Evolutionary conservation across 1,140 invertebrate genomes (phyloP).

Genomic region (Listronotus oregonensis): DNA sequence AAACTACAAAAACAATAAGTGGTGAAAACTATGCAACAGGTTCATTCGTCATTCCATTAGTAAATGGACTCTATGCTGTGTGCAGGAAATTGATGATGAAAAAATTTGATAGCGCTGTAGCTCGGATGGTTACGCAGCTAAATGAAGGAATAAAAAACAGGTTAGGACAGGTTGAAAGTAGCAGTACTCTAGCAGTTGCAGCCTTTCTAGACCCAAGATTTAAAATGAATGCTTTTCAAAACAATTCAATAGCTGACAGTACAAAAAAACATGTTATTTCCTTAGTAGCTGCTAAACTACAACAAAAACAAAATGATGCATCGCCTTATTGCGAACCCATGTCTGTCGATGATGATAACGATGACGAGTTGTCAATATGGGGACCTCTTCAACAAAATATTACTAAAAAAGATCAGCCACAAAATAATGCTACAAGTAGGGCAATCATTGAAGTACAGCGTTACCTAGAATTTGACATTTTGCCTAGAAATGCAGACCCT

Average conservation of each 20-base stretch:
- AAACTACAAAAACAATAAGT: slow-evolving; percentile 48
- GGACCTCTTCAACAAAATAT: neutral
- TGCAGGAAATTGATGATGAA: too few species aligned
- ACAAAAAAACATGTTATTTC: neutral
- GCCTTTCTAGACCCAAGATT: neutral
- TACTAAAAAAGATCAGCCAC: neutral
- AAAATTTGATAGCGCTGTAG: too few species aligned
- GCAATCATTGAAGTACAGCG: neutral
- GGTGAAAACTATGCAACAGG: slow-evolving; percentile 44
- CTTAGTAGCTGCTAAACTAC: neutral
- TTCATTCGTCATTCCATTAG: slow-evolving; percentile 29
- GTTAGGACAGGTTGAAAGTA: too few species aligned
- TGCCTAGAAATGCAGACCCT: slow-evolving; percentile 3
- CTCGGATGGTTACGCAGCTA: too few species aligned
- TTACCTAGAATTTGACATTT: neutral
- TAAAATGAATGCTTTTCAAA: neutral
- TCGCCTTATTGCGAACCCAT: neutral
- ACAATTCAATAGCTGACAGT: neutral
- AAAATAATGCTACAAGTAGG: neutral
- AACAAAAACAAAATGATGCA: neutral
- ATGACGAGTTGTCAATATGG: neutral
- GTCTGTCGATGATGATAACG: neutral
- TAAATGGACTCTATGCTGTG: too few species aligned
- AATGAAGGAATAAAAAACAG: too few species aligned
- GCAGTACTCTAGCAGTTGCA: neutral